Evolutionary conservation across 2,113 vertebrate genomes (phyloP).

Genomic region (Xenus cinereus): DNA sequence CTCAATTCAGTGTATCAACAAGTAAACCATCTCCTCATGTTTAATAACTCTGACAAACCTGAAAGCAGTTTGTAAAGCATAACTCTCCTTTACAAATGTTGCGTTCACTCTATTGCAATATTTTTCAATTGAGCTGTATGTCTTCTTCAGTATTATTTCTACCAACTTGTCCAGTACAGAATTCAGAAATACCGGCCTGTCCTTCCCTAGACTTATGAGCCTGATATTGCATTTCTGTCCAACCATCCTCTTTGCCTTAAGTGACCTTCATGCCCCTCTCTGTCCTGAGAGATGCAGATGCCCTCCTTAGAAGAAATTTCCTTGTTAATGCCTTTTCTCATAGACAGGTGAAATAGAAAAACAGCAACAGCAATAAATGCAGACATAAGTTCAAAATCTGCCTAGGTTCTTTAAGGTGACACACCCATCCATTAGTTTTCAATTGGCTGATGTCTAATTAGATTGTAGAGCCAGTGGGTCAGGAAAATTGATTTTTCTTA

Average conservation of each 20-base stretch:
- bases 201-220: background rate
- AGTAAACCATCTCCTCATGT: background rate
- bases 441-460: background rate
- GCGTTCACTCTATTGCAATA: background rate
- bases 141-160: background rate
- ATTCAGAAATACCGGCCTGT: background rate
- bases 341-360: background rate
- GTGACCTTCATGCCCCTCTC: background rate
- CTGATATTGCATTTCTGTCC: background rate
- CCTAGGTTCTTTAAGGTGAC: background rate
- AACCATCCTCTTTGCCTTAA: background rate
- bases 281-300: background rate
- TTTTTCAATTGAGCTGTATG: background rate
- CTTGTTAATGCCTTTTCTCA: background rate
- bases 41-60: background rate
- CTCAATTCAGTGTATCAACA: background rate
- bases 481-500: background rate
- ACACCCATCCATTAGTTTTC: background rate
- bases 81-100: background rate
- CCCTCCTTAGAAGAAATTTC: background rate
- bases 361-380: background rate
- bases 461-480: background rate
- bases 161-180: background rate
- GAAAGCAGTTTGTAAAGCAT: background rate
- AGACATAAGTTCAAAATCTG: background rate